Evolutionary conservation across 2,888 invertebrate genomes (phyloP).

Genomic region (Trissolcus brochymenae): DNA sequence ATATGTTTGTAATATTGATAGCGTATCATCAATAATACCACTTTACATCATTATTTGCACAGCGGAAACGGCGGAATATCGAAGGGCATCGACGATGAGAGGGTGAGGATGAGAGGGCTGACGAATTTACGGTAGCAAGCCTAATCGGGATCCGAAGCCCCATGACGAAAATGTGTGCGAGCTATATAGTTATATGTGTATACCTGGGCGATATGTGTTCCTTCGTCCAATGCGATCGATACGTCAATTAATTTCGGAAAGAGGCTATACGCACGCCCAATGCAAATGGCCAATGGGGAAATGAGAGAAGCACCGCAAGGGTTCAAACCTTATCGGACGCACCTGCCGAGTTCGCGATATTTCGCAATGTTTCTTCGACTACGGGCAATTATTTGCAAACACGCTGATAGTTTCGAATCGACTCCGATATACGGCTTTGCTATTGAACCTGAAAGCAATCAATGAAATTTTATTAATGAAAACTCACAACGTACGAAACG

Average conservation of each 20-base stretch:
- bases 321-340: conserved; percentile 62
- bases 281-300: conserved; percentile 61
- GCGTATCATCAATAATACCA: conserved; percentile 29
- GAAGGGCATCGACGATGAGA: conserved; percentile 23
- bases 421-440: not conserved
- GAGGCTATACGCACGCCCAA: conserved; percentile 60
- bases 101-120: no score
- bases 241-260: conserved; percentile 71
- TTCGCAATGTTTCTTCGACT: conserved; percentile 31
- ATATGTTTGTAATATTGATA: not conserved
- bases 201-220: conserved; percentile 38
- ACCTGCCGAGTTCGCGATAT: conserved; percentile 46
- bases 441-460: no score
- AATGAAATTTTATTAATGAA: no score
- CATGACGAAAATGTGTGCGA: conserved; percentile 46
- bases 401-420: conserved; percentile 11
- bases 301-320: conserved; percentile 55
- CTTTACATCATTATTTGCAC: conserved; percentile 39
- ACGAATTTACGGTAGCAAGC: conserved; percentile 51
- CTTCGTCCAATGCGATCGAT: conserved; percentile 52
- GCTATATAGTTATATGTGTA: conserved; percentile 41
- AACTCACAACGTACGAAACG: no score
- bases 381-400: conserved; percentile 1
- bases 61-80: conserved; percentile 15
- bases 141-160: conserved; percentile 55